A percentile compares a stretch with the other conserved stretches of the same genome.
Evolutionary conservation across 2,113 vertebrate genomes (phyloP).

Genomic region (Blennius ocellaris): DNA sequence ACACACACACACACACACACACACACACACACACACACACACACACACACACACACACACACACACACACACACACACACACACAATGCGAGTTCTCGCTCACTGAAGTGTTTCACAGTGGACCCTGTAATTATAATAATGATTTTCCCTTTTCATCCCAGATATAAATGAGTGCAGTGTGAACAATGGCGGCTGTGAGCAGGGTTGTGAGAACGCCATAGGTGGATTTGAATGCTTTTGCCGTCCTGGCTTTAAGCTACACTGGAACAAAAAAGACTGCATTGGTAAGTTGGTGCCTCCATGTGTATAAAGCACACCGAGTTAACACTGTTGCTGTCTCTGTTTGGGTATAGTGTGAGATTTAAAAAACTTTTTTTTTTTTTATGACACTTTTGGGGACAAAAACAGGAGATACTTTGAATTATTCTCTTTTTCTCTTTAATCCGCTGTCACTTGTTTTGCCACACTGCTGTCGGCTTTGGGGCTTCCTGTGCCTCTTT

Average conservation of each 20-base stretch:
- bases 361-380: slow-evolving; percentile 36
- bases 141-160: slow-evolving; percentile 64
- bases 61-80: too few species aligned
- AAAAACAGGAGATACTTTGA: slow-evolving; percentile 97
- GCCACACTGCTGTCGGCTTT: slow-evolving; percentile 2
- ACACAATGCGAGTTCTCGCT: neutral
- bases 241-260: slow-evolving; percentile 89
- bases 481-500: slow-evolving; percentile 12
- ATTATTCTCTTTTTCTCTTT: slow-evolving; percentile 79
- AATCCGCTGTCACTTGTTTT: slow-evolving; percentile 67
- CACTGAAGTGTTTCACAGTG: neutral
- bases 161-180: slow-evolving; percentile 96
- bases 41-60: too few species aligned
- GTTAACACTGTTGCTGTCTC: neutral
- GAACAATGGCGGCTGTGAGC: slow-evolving; percentile 95
- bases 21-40: too few species aligned
- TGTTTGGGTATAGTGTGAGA: slow-evolving; percentile 8
- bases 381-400: slow-evolving; percentile 41
- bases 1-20: too few species aligned
- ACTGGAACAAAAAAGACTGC: slow-evolving; percentile 99
- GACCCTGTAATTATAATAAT: slow-evolving; percentile 35
- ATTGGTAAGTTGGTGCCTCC: slow-evolving; percentile 88
- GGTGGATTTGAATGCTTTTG: slow-evolving; percentile 94
- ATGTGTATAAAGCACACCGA: neutral
- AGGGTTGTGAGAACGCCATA: slow-evolving; percentile 90